Evolutionary conservation across 2,888 invertebrate species (phyloP), one percentile per base, ranked within the genome.

Genomic region (Drosophila nr. medialis): DNA sequence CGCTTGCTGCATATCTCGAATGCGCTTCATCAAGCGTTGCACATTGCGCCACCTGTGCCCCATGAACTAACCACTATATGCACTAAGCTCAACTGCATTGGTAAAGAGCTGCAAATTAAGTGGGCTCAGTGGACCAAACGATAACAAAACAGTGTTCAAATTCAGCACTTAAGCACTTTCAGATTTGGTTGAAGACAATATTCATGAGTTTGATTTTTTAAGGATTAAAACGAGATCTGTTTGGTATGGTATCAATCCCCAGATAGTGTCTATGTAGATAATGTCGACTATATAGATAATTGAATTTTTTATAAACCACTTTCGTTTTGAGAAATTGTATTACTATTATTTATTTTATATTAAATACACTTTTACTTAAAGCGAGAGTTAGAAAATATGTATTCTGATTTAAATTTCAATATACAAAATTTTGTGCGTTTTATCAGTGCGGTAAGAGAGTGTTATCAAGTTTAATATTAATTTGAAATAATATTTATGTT

Each of bases 21-120:
- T 54, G 27, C 56, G 54, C 29, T 70, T 66, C 67, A 79, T 63
- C 50, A 74, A 68, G 69, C 68, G 79, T 51, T 59, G 58, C 79
- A 77, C 75, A 79, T 24, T 24, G 24, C 80, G 64, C 66, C 40
- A 45, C 69, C 61, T 48, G 69, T 48, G 38, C 74, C 15, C 30
- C 45, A 68, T 36, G 45, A 64, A 53, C 42, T 54, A 54, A 45
- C 60, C 64, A 48, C 70, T 74, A 61, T 45, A 38, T 38, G 36
- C 27, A 54, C 60, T 30, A 48, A 50, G 60, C 56, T 49, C 49
- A 74, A 58, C 75, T 60, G 66, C 58, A 48, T 45, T 69, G 45
- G 34, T 48, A 48, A 62, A 36, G 40, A 50, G 55, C 59, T 30
- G 34, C 60, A 50, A 64, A 68, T 67, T 53, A 60, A 61, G 64